Evolutionary conservation across 37 sponge, comb jelly and placozoan species (phyloP).

Genomic region (Chondrilla cf. caribensis): DNA sequence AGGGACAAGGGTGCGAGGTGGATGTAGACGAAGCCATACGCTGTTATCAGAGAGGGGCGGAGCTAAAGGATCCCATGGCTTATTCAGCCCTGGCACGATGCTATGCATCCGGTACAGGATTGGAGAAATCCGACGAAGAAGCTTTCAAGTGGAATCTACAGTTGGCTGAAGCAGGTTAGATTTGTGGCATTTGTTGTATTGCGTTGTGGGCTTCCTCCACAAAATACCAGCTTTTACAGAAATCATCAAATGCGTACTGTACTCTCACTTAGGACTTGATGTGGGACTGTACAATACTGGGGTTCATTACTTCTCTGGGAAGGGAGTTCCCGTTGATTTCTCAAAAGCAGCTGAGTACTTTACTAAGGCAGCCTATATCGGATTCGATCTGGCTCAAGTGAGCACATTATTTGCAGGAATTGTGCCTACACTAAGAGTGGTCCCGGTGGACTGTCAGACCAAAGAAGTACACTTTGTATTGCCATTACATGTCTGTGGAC

Average conservation of each 20-base stretch:
- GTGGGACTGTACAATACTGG: slow-evolving; percentile 77
- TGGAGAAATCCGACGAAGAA: slow-evolving; percentile 52
- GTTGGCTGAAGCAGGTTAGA: slow-evolving; percentile 63
- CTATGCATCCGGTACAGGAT: slow-evolving; percentile 73
- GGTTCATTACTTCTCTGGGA: slow-evolving; percentile 74
- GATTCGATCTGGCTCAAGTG: slow-evolving; percentile 83
- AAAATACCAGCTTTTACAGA: not conserved
- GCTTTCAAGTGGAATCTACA: slow-evolving; percentile 56
- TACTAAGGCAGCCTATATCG: slow-evolving; percentile 54
- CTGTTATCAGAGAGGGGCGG: slow-evolving; percentile 54
- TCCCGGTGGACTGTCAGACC: no score
- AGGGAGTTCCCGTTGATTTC: slow-evolving; percentile 64
- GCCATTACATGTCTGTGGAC: no score
- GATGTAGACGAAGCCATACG: slow-evolving; percentile 56
- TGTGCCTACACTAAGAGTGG: no score
- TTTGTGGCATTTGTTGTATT: not conserved
- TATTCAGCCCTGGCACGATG: slow-evolving; percentile 76
- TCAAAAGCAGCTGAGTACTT: slow-evolving; percentile 75
- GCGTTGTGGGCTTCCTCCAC: not conserved
- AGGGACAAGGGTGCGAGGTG: slow-evolving; percentile 64
- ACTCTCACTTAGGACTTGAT: not conserved
- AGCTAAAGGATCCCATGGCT: slow-evolving; percentile 59
- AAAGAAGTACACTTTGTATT: no score
- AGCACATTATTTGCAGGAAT: not conserved
- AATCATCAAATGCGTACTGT: not conserved